A percentile compares a stretch with the other conserved stretches of the same genome.
phyloP scores from a whole-genome alignment of 2,888 invertebrate species.

The Diaperis boleti region DNA sequence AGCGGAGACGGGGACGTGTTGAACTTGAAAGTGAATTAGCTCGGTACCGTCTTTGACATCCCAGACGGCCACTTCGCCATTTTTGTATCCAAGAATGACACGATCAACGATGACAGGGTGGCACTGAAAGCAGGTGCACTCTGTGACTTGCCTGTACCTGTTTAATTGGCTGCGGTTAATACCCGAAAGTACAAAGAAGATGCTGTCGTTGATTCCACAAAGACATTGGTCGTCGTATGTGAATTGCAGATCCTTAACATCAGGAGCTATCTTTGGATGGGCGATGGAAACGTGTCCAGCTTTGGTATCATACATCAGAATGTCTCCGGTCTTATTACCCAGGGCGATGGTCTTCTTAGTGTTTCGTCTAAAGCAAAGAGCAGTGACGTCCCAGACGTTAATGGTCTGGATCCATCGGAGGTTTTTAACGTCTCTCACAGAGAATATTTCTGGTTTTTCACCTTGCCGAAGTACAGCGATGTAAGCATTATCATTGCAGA shows the following conservation, averaged over 20 bases:
- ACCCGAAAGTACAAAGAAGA: conserved; percentile 43
- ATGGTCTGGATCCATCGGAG: conserved; percentile 58
- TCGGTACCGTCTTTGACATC: conserved; percentile 49
- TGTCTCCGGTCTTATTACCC: conserved; percentile 56
- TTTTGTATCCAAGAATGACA: conserved; percentile 53
- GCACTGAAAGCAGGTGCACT: conserved; percentile 47
- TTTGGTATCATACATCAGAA: conserved; percentile 61
- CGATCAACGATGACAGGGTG: conserved; percentile 52
- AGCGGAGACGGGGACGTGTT: conserved; percentile 52
- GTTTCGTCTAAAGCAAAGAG: conserved; percentile 55
- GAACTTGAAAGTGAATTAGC: conserved; percentile 46
- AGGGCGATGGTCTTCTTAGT: conserved; percentile 59
- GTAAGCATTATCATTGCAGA: conserved; percentile 61
- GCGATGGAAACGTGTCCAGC: conserved; percentile 52
- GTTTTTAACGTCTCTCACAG: conserved; percentile 53
- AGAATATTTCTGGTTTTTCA: conserved; percentile 57
- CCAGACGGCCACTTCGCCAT: conserved; percentile 55
- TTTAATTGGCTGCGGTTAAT: conserved; percentile 40
- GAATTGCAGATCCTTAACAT: conserved; percentile 55
- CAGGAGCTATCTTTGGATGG: conserved; percentile 47
- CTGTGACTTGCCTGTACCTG: conserved; percentile 41
- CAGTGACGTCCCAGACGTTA: conserved; percentile 53
- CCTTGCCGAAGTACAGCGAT: conserved; percentile 56
- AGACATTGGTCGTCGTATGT: conserved; percentile 54
- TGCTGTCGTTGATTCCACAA: conserved; percentile 49